Percentiles rank a stretch among this genome's conserved stretches.
Evolutionary conservation across 2,113 vertebrate species (phyloP).

Genomic region (Nannospalax galili): DNA sequence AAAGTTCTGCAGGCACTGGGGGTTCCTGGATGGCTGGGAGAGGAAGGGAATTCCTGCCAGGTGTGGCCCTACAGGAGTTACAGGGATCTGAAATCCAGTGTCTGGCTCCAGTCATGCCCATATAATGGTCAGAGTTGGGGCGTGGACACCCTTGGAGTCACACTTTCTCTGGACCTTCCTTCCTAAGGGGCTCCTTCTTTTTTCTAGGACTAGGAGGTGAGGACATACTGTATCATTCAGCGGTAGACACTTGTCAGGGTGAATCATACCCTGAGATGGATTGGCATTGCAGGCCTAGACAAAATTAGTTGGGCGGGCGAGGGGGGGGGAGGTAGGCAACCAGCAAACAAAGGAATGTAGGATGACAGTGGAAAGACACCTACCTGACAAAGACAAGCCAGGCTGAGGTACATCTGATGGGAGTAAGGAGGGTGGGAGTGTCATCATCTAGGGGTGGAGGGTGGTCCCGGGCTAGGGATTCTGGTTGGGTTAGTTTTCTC

Average conservation of each 20-base stretch:
- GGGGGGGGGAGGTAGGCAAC: background rate
- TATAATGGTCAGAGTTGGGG: background rate
- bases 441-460: too few species aligned
- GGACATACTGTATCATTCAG: background rate
- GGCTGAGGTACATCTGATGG: background rate
- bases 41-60: background rate
- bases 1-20: background rate
- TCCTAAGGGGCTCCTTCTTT: background rate
- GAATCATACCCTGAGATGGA: fast-evolving
- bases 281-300: background rate
- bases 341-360: background rate
- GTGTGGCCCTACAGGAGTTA: background rate
- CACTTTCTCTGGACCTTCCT: background rate
- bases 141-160: background rate
- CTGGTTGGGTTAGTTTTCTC: too few species aligned
- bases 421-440: background rate
- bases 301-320: background rate
- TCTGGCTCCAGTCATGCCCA: background rate
- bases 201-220: background rate
- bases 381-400: fast-evolving
- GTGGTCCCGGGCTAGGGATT: too few species aligned
- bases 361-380: fast-evolving
- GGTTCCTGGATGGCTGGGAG: background rate
- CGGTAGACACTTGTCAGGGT: background rate
- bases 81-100: background rate